phyloP scores from a whole-genome alignment of 2,797 vertebrate genomes.

The Pangasius mekongensis region DNA sequence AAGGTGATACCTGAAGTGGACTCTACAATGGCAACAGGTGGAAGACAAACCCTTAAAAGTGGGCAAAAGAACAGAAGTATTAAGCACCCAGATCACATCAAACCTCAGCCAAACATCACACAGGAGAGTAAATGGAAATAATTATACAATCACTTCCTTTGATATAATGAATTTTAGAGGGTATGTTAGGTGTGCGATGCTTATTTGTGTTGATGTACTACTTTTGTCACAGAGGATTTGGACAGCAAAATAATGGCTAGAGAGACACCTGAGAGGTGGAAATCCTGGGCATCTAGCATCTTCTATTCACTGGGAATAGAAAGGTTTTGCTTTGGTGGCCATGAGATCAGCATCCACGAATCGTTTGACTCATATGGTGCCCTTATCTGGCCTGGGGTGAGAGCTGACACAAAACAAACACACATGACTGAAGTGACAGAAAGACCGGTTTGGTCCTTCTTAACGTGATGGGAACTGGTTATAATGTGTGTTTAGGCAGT shows the following conservation, averaged over 20 bases:
- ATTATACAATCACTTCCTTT: background rate
- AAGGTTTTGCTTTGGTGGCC: slow-evolving; percentile 79
- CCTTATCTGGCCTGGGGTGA: slow-evolving; percentile 89
- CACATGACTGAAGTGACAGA: background rate
- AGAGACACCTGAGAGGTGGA: slow-evolving; percentile 62
- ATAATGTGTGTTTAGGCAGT: slow-evolving; percentile 74
- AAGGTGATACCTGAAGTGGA: slow-evolving; percentile 34
- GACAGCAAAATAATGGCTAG: slow-evolving; percentile 53
- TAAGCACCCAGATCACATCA: slow-evolving; percentile 23
- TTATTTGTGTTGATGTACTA: background rate
- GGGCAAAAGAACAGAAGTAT: background rate
- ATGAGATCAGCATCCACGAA: slow-evolving; percentile 80
- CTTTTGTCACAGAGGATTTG: slow-evolving; percentile 33
- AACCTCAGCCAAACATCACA: slow-evolving; percentile 42
- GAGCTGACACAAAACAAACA: slow-evolving; percentile 43
- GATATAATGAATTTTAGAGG: background rate
- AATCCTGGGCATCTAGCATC: slow-evolving; percentile 76
- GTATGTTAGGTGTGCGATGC: background rate
- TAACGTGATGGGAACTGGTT: background rate
- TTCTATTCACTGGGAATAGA: slow-evolving; percentile 81
- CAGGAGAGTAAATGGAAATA: slow-evolving; percentile 55
- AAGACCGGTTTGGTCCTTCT: background rate
- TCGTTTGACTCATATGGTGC: slow-evolving; percentile 87
- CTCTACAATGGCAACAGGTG: slow-evolving; percentile 53
- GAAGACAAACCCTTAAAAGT: background rate